These are phyloP conservation scores for Platyrinchus mystaceus DNA, from an alignment of 2,797 vertebrate species.

Conservation along the genomic window DNA sequence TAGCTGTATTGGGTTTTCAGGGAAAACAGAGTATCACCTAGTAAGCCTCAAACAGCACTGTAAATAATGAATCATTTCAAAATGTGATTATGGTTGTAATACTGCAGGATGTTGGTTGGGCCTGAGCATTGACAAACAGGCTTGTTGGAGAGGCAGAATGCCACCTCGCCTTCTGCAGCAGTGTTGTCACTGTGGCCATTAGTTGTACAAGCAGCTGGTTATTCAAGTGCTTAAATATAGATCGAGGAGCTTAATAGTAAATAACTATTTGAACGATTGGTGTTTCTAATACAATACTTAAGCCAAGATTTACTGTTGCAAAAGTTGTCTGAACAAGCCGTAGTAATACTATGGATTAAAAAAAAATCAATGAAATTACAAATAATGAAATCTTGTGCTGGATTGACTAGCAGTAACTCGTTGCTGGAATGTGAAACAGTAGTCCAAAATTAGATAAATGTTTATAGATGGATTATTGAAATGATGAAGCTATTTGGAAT, in stretches of 20 bases:
- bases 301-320: neutral
- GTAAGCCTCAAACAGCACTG: neutral
- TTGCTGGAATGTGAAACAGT: conserved; percentile 15
- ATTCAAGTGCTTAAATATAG: conserved; percentile 8
- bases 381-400: neutral
- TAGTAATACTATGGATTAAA: neutral
- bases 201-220: neutral
- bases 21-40: neutral
- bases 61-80: neutral
- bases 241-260: conserved; percentile 1
- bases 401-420: neutral
- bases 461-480: conserved; percentile 33
- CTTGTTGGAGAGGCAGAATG: neutral
- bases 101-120: neutral
- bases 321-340: neutral
- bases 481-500: conserved; percentile 46
- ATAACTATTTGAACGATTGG: neutral
- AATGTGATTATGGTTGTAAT: neutral
- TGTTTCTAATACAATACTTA: neutral
- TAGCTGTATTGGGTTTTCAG: neutral
- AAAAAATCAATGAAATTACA: neutral
- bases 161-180: neutral
- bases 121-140: neutral
- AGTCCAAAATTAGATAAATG: conserved; percentile 27
- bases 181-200: neutral